These are phyloP conservation scores for Sebastes cheni DNA, from an alignment of 2,797 vertebrate species.

Conservation along the genomic window DNA sequence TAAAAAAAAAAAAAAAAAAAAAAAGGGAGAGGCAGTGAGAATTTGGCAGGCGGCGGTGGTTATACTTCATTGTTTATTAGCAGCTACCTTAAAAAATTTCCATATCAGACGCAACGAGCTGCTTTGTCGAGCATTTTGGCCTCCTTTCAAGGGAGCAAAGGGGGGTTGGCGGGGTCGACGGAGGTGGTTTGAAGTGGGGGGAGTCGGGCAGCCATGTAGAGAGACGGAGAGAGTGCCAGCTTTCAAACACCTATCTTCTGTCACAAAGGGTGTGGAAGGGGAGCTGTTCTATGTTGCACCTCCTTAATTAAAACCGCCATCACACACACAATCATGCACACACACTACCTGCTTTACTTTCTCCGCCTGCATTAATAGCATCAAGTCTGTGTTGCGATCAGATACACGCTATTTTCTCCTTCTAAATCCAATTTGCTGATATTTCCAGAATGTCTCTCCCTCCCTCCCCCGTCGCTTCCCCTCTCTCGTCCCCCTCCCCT, in stretches of 20 bases:
- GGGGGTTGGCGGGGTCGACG: not conserved
- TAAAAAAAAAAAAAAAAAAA: not conserved
- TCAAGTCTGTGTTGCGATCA: conserved; percentile 56
- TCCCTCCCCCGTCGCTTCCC: not conserved
- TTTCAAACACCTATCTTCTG: conserved; percentile 36
- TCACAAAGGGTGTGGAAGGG: conserved; percentile 6
- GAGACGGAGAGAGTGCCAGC: conserved; percentile 10
- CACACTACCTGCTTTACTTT: conserved; percentile 37
- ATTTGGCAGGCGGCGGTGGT: conserved; percentile 29
- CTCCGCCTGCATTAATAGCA: conserved; percentile 52
- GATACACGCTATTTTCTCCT: conserved; percentile 67
- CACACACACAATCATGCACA: not conserved
- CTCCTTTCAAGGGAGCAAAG: conserved; percentile 3
- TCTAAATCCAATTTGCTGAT: conserved; percentile 74
- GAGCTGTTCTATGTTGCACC: conserved; percentile 44
- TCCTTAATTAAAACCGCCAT: conserved; percentile 59
- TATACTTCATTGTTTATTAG: conserved; percentile 58
- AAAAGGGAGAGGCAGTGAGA: not conserved
- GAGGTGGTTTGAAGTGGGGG: not conserved
- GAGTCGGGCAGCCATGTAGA: not conserved
- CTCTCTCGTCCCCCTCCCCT: not conserved
- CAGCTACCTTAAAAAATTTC: conserved; percentile 41
- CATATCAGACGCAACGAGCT: conserved; percentile 50
- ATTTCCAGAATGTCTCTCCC: conserved; percentile 62
- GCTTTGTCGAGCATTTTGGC: conserved; percentile 44